Conservation (phyloP, 2,113 vertebrate genomes). For the Anarrhichthys ocellatus region DNA sequence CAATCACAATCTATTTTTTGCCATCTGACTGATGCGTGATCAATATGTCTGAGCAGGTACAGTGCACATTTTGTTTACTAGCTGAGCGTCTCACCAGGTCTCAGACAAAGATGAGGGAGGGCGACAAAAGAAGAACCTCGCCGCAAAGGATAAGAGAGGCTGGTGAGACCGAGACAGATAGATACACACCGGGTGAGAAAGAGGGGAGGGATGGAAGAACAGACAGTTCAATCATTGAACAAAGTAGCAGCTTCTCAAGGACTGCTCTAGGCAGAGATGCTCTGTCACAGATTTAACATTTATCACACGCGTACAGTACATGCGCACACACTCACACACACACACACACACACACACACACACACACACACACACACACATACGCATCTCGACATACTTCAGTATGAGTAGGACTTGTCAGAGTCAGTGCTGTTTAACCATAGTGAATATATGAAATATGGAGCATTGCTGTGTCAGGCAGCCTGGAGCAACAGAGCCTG, state of each 20-base stretch:
- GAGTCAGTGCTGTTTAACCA: conserved; percentile 60
- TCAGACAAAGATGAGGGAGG: conserved; percentile 25
- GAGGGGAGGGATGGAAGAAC: neutral
- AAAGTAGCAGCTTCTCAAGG: conserved; percentile 63
- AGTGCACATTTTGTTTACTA: conserved; percentile 62
- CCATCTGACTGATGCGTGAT: conserved; percentile 69
- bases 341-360: neutral
- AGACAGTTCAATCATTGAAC: conserved; percentile 61
- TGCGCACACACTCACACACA: conserved; percentile 17
- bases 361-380: conserved; percentile 1
- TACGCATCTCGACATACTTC: conserved; percentile 47
- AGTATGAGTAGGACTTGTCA: conserved; percentile 40
- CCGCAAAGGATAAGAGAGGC: conserved; percentile 14
- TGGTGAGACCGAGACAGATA: conserved; percentile 5
- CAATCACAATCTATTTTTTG: conserved; percentile 72
- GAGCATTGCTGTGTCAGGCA: conserved; percentile 53
- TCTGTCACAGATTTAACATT: conserved; percentile 57
- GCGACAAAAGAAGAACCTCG: conserved; percentile 3
- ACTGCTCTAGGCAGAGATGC: conserved; percentile 55
- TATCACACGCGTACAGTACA: conserved; percentile 39
- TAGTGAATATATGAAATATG: conserved; percentile 60
- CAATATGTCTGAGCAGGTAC: conserved; percentile 65
- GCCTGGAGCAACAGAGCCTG: conserved; percentile 52
- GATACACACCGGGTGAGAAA: conserved; percentile 22
- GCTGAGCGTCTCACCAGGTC: conserved; percentile 35